Base-by-base conservation (phyloP, 37 sponge, comb jelly and placozoan species). In the Petrosia ficiformis region DNA sequence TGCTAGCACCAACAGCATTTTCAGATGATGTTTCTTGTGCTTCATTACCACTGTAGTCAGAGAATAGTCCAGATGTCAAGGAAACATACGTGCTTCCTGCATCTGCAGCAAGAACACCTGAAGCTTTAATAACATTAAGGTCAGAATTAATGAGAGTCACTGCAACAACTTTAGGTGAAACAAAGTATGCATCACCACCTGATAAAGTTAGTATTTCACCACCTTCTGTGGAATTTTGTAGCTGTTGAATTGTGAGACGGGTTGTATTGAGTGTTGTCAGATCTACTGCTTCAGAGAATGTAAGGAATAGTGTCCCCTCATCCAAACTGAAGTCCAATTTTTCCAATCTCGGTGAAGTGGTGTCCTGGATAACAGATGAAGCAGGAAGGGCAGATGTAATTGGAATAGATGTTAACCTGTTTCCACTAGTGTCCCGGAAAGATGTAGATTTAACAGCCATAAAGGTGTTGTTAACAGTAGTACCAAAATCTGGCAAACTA, bases 231-330 rank as follows among this genome's bases (percentile, higher is more conserved):
- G 71, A 26, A 81, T 91, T 86, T 34, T 44, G 19, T 37, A 52
- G 68, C 4, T 71, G 56, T 42, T 91, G 87, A 1, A 93, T 71
- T n/a, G 65, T 77, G 22, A 89, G 74, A 43, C 86, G 80, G 19
- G 66, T 75, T 28, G 90, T 73, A 57, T 86, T 68, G 19, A 93
- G 8, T 32, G 84, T 84, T 14, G 80, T 42, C 33, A 78, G 33
- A 71, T 93, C 76, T 35, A 93, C 80, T 10, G 85, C 88, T 44
- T 86, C 88, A 34, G 88, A 59, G 70, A 92, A 92, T n/a, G 80
- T 77, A 25, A 92, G 82, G 2, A 70, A 77, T 40, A 92, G 61
- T 10, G 84, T 83, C 2, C 83, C 84, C 2, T 39, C 52, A 52
- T 77, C 82, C 4, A 92, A 63, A 61, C 59, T 58, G 32, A 89